Percentiles rank a stretch among this genome's conserved stretches.
Conservation (phyloP, 2,888 invertebrate species). For the Sialis lutaria region DNA sequence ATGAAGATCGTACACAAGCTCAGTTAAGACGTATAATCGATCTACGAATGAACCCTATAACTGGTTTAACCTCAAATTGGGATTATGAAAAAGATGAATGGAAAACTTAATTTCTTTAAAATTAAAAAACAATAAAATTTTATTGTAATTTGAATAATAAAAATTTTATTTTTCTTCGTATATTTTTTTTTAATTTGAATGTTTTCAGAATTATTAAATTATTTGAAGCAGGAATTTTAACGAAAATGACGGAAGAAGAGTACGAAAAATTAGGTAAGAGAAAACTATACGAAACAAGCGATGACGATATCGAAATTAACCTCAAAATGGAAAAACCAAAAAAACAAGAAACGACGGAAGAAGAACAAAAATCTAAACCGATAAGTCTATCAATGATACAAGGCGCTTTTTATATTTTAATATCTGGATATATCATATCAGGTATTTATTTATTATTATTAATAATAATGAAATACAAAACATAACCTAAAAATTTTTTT, state of each 20-base stretch:
- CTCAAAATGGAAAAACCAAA: slow-evolving; percentile 17
- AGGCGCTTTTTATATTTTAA: slow-evolving; percentile 52
- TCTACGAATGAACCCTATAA: slow-evolving; percentile 35
- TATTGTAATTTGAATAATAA: too few species aligned
- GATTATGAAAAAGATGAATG: slow-evolving; percentile 54
- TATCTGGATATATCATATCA: slow-evolving; percentile 43
- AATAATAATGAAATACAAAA: neutral
- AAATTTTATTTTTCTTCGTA: too few species aligned
- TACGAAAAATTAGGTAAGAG: slow-evolving; percentile 50
- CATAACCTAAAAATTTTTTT: neutral
- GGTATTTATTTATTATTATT: slow-evolving; percentile 24
- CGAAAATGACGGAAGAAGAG: slow-evolving; percentile 60
- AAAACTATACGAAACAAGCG: slow-evolving; percentile 25
- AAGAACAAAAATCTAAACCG: slow-evolving; percentile 33
- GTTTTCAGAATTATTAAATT: slow-evolving; percentile 43
- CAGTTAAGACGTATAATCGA: slow-evolving; percentile 40
- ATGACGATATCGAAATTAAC: slow-evolving; percentile 17
- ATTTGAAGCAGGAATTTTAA: slow-evolving; percentile 58
- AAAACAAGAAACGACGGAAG: slow-evolving; percentile 12
- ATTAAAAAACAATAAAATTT: too few species aligned
- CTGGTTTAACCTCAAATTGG: slow-evolving; percentile 44
- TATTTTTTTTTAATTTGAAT: neutral
- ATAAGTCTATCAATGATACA: slow-evolving; percentile 53
- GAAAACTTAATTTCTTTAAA: slow-evolving; percentile 25
- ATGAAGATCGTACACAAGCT: slow-evolving; percentile 38